Conservation (phyloP, 1,140 invertebrate genomes). For the Halesus radiatus region DNA sequence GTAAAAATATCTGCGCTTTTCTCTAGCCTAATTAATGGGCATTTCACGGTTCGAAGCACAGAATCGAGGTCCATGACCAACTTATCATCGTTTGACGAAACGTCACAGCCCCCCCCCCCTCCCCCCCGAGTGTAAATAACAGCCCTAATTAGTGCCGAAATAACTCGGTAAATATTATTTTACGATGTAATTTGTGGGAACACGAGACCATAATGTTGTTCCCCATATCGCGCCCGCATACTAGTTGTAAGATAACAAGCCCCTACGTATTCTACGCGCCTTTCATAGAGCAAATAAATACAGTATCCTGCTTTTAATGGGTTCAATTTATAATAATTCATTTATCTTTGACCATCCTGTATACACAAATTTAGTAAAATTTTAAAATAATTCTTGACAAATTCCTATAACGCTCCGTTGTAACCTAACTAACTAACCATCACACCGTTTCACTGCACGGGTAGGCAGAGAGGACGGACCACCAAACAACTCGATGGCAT, state of each 20-base stretch:
- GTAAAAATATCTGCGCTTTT: neutral
- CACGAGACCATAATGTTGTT: neutral
- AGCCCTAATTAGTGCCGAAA: slow-evolving; percentile 42
- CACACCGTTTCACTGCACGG: no score
- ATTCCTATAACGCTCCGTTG: no score
- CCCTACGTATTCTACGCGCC: neutral
- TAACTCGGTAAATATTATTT: slow-evolving; percentile 54
- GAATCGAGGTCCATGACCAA: slow-evolving; percentile 25
- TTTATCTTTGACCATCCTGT: no score
- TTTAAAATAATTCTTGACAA: no score
- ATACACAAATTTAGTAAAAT: no score
- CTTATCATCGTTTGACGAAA: slow-evolving; percentile 42
- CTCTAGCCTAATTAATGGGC: neutral
- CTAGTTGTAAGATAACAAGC: neutral
- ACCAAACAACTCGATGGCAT: no score
- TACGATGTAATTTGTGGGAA: slow-evolving; percentile 51
- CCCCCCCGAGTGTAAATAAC: slow-evolving; percentile 28
- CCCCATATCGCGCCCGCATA: slow-evolving; percentile 33
- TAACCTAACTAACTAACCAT: no score
- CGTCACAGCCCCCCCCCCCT: slow-evolving; percentile 35
- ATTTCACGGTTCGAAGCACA: slow-evolving; percentile 11
- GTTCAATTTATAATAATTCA: neutral
- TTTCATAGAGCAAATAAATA: neutral
- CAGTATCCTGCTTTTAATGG: slow-evolving; percentile 8
- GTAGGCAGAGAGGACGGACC: no score